phyloP scores from a whole-genome alignment of 2,113 vertebrate genomes.

The Notothenia rossii region DNA sequence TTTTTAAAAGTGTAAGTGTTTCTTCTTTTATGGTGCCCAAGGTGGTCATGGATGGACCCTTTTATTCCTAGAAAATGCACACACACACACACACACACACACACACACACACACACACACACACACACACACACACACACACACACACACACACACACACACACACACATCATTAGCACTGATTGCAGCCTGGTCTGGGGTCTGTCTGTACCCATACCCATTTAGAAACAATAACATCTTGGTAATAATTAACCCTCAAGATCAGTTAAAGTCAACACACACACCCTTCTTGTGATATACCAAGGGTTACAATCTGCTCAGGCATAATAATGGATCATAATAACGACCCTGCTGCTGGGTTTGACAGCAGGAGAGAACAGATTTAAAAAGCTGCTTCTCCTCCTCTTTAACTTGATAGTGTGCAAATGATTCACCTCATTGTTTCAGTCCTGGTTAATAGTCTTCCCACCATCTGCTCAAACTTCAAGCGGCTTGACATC shows the following conservation, averaged over 20 bases:
- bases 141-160: neutral
- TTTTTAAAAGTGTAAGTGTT: neutral
- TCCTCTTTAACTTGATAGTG: conserved; percentile 53
- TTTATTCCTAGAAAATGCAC: neutral
- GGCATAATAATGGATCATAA: conserved; percentile 51
- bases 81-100: too few relatives aligned
- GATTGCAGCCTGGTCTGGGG: neutral
- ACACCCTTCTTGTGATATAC: conserved; percentile 29
- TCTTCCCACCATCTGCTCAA: conserved; percentile 62
- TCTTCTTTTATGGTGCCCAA: neutral
- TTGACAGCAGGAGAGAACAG: conserved; percentile 55
- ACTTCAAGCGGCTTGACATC: conserved; percentile 49
- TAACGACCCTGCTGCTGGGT: conserved; percentile 47
- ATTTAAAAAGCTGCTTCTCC: conserved; percentile 53
- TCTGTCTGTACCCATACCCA: neutral
- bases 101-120: neutral
- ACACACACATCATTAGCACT: neutral
- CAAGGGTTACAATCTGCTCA: conserved; percentile 38
- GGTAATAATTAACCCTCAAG: conserved; percentile 1
- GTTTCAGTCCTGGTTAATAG: conserved; percentile 59
- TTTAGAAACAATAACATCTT: conserved; percentile 12
- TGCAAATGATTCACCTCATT: conserved; percentile 63
- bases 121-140: neutral
- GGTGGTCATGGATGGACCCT: conserved; percentile 5
- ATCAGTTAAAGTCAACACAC: conserved; percentile 23